Base-by-base conservation (phyloP, 1,140 invertebrate genomes). In the Drosophila gunungcola region DNA sequence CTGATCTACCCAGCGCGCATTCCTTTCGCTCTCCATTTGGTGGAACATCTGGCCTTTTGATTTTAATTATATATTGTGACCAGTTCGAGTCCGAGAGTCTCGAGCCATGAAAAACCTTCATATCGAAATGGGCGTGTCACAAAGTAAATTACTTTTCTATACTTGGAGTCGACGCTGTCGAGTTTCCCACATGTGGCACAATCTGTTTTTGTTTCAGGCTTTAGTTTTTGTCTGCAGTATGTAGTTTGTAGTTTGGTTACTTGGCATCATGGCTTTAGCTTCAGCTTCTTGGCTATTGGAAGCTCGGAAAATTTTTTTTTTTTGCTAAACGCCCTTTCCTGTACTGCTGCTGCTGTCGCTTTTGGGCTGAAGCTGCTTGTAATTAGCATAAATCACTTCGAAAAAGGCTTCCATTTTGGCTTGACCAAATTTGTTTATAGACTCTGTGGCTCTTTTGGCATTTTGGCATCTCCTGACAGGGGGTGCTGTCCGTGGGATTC, bases 121-220 rank as follows among this genome's bases (percentile, higher is more conserved):
- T 80, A 76, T 80, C 72, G 79, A 60, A 68, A 73, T 80, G 85
- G 84, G 84, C 84, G 84, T 89, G 84, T 75, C 84, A 74, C 84
- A 89, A 89, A 89, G 89, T 89, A 89, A 89, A 89, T 89, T 89
- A 89, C 84, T 89, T 89, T 89, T 90, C 84, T 88, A 88, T 88
- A 86, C 68, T 70, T 70, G 64, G 68, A 49, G 42, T 56, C 63
- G 67, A 48, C 68, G 64, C 64, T 57, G 51, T 70, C 65, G 64
- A 70, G 68, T 72, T 72, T 72, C 67, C 68, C 68, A 72, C 68
- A 72, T 72, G 68, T 72, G 68, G 51, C 67, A 46, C 65, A 72
- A 70, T 70, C 67, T 57, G 64, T 70, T 65, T 48, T 61, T 36
- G 43, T 58, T 64, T 36, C 39, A 45, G 55, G 27, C 54, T 29